A percentile compares a stretch with the other conserved stretches of the same genome.
Evolutionary conservation across 30 jellyfish, hydroid and myxozoan genomes (phyloP).

Genomic region (Cassiopea xamachana): DNA sequence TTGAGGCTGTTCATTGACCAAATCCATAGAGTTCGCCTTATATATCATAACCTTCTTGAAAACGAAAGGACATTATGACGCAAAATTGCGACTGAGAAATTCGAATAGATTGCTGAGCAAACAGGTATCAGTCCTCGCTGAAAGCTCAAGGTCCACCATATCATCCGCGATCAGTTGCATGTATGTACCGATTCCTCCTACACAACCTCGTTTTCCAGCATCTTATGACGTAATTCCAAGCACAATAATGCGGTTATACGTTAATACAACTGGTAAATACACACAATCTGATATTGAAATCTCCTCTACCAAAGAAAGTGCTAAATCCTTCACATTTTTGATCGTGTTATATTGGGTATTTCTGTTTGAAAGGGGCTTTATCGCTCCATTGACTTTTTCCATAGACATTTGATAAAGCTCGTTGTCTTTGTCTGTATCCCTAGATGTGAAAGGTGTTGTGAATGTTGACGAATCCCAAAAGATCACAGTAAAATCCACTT

Average conservation of each 20-base stretch:
- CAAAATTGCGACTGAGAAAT: no score
- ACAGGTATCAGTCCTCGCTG: no score
- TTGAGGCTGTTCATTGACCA: no score
- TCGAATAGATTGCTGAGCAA: no score
- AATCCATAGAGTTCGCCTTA: no score
- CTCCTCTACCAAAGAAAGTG: constrained; percentile 14
- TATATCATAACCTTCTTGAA: no score
- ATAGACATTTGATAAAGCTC: neutral
- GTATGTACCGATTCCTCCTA: neutral
- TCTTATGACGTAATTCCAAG: neutral
- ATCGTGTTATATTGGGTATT: constrained; percentile 53
- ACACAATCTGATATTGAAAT: constrained; percentile 43
- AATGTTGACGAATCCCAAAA: neutral
- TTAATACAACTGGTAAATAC: constrained; percentile 19
- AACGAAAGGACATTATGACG: no score
- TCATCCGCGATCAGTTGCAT: no score
- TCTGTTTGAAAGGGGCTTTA: constrained; percentile 44
- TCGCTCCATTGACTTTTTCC: constrained; percentile 28
- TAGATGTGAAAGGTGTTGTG: neutral
- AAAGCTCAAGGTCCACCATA: no score
- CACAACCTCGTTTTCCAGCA: neutral
- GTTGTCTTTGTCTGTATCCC: constrained; percentile 25
- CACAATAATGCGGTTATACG: constrained; percentile 17
- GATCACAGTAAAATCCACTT: neutral
- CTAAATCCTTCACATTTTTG: constrained; percentile 24